These are phyloP conservation scores for Hippopotamyrus pictus DNA, from an alignment of 2,797 vertebrate genomes.

Conservation along the genomic window DNA sequence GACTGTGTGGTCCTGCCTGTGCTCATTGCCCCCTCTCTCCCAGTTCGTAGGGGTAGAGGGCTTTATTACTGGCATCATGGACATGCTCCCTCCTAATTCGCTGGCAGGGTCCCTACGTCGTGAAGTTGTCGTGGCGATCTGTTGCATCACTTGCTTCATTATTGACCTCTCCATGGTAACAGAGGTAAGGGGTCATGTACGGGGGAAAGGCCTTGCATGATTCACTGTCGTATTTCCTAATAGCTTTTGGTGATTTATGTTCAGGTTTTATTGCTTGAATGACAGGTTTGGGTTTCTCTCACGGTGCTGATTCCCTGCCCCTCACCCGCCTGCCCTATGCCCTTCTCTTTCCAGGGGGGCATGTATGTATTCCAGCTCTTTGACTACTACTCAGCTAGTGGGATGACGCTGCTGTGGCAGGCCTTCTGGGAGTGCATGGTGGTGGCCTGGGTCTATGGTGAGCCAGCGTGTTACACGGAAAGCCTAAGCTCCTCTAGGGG, in stretches of 20 bases:
- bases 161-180: conserved; percentile 79
- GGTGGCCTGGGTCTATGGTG: conserved; percentile 77
- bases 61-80: conserved; percentile 73
- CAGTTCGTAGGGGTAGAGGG: conserved; percentile 79
- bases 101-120: conserved; percentile 58
- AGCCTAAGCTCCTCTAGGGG: neutral
- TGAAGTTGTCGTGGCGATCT: conserved; percentile 71
- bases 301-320: neutral
- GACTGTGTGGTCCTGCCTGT: neutral
- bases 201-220: neutral
- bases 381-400: conserved; percentile 77
- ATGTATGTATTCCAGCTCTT: conserved; percentile 81
- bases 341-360: conserved; percentile 58
- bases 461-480: conserved; percentile 30
- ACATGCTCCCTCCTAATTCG: conserved; percentile 72
- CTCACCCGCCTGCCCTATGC: neutral
- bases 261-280: neutral
- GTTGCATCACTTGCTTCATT: conserved; percentile 71
- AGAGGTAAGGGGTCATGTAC: conserved; percentile 53
- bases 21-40: conserved; percentile 21
- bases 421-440: conserved; percentile 79
- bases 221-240: neutral
- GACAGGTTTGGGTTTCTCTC: neutral
- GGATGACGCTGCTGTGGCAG: conserved; percentile 75
- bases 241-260: neutral